These are phyloP conservation scores for Dysmachus trigonus DNA, from an alignment of 2,888 invertebrate genomes.

Conservation along the genomic window DNA sequence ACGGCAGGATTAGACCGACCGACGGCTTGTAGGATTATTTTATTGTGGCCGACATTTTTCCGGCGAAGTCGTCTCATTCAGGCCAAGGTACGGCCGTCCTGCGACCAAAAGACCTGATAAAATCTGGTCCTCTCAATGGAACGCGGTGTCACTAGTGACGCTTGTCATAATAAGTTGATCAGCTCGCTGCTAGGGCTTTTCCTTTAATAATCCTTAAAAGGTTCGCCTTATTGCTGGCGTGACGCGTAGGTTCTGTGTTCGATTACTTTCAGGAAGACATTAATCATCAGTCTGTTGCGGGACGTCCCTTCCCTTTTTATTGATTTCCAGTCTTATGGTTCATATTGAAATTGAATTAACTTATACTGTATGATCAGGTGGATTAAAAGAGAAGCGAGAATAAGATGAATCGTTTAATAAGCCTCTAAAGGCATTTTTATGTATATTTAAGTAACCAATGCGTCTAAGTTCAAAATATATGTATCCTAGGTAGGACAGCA, in stretches of 20 bases:
- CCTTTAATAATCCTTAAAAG: conserved; percentile 45
- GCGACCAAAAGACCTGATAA: not conserved
- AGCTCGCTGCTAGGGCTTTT: not conserved
- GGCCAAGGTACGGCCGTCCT: not conserved
- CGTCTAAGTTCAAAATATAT: too few relatives aligned
- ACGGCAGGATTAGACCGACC: conserved; percentile 39
- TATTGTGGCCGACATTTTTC: conserved; percentile 44
- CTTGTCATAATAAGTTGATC: conserved; percentile 48
- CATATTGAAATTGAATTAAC: conserved; percentile 12
- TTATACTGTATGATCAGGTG: not conserved
- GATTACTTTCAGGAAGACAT: not conserved
- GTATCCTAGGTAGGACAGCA: too few relatives aligned
- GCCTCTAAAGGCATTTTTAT: not conserved
- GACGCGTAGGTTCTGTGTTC: not conserved
- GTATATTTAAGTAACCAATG: too few relatives aligned
- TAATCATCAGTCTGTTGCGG: conserved; percentile 2
- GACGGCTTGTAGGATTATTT: conserved; percentile 45
- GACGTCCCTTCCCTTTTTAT: not conserved
- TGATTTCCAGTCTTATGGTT: not conserved
- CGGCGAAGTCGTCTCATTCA: conserved; percentile 1
- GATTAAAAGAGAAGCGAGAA: not conserved
- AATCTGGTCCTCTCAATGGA: conserved; percentile 22
- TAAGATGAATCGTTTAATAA: not conserved
- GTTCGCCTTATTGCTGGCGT: not conserved
- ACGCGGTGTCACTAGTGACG: conserved; percentile 45